A percentile compares a stretch with the other conserved stretches of the same genome.
Conservation (phyloP, 2,797 vertebrate genomes). For the Odontamblyopus rebecca region DNA sequence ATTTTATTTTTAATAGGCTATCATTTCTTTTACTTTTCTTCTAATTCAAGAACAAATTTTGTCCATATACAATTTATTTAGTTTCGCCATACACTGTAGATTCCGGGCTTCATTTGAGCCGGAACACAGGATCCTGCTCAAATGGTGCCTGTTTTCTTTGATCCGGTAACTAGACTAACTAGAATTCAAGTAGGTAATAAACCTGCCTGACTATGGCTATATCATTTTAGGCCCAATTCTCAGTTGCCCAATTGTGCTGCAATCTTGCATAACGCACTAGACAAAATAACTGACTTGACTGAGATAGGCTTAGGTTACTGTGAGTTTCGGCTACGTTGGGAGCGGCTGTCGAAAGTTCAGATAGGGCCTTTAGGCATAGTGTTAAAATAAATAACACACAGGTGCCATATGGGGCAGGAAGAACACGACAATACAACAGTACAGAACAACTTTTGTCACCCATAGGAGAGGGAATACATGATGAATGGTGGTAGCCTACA, state of each 20-base stretch:
- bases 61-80: too few species aligned
- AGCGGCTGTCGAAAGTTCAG: neutral
- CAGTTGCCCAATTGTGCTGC: neutral
- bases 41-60: too few species aligned
- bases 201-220: too few species aligned
- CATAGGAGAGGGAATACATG: constrained; percentile 3
- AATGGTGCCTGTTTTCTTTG: too few species aligned
- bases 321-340: neutral
- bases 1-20: too few species aligned
- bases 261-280: neutral
- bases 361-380: neutral
- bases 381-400: constrained; percentile 9
- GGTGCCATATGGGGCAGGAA: constrained; percentile 2
- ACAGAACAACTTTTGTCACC: neutral
- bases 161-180: too few species aligned
- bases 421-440: neutral
- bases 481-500: constrained; percentile 1
- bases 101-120: too few species aligned
- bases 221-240: neutral
- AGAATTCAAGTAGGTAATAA: too few species aligned
- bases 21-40: too few species aligned
- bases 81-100: too few species aligned
- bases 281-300: neutral
- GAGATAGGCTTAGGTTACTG: neutral
- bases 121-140: too few species aligned